Evolutionary conservation across 2,113 vertebrate genomes (phyloP), one percentile per base, ranked within the genome.

Genomic region (Bos javanicus): DNA sequence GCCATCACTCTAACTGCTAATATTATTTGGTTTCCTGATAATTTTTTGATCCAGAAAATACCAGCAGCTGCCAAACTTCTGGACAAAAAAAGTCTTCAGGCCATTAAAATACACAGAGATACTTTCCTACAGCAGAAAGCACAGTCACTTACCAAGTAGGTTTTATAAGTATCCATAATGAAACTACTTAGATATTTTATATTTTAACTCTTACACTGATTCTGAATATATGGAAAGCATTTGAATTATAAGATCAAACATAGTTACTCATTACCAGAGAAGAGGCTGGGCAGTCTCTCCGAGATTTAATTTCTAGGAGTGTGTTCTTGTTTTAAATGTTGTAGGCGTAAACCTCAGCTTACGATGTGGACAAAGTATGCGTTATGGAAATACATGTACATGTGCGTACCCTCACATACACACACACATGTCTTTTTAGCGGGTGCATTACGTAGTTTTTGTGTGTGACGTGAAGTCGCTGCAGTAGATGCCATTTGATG

Each of bases 11-110:
- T 99, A 97, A 99, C 99, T 76, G 99, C 99, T 92, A 99, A 99
- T 98, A 99, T 99, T 95, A 99, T 99, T 98, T 99, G 99, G 99
- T 99, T 99, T 99, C 99, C 99, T 12, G 99, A 99, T 98, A 98
- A 98, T 48, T 99, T 99, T 98, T 99, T 99, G 91, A 98, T 99
- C 74, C 98, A 99, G 92, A 99, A 99, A 98, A 98, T 99, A 74
- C 99, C 99, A 52, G 99, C 99, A 97, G 99, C 99, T 97, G 99
- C 99, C 71, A 99, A 99, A 98, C 98, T 99, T 95, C 98, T 99
- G 98, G 99, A 99, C 97, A 99, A 99, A 98, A 99, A 99, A 98
- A 99, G 99, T 96, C 96, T 99, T 62, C 99, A 99, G 97, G 83
- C 98, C 94, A 98, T 99, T 98, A 99, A 99, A 98, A 98, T 96